A percentile compares a stretch with the other conserved stretches of the same genome.
Conservation (phyloP, 2,888 invertebrate genomes). For the Drosophila engyochracea region DNA sequence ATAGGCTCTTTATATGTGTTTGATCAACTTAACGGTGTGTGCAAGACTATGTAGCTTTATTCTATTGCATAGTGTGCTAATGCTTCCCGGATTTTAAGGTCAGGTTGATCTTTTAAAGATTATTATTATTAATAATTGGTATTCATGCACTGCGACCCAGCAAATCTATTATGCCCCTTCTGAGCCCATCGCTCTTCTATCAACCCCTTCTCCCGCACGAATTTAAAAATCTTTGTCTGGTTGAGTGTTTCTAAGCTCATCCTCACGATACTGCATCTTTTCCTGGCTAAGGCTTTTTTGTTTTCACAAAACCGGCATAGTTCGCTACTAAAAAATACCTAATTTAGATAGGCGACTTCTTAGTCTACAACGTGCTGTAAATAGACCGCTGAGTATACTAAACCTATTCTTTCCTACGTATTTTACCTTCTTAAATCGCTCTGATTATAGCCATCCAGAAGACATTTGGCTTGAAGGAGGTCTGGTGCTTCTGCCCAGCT, state of each 20-base stretch:
- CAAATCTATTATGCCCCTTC: neutral
- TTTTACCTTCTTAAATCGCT: neutral
- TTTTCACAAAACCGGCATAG: neutral
- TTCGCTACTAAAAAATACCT: neutral
- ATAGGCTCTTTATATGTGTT: neutral
- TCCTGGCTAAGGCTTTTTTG: neutral
- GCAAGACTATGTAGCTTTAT: neutral
- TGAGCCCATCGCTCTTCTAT: neutral
- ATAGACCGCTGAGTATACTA: neutral
- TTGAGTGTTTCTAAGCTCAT: neutral
- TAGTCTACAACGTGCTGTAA: neutral
- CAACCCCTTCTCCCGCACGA: neutral
- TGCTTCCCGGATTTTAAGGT: no score
- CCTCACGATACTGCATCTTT: neutral
- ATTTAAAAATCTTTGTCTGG: neutral
- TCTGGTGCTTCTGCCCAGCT: neutral
- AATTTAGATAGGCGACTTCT: neutral
- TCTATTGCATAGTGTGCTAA: neutral
- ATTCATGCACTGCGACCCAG: no score
- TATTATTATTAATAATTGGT: neutral
- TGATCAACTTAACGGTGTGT: neutral
- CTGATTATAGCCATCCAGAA: neutral
- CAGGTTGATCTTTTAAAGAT: no score
- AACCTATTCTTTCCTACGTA: neutral
- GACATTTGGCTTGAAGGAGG: neutral